phyloP scores from a whole-genome alignment of 2,113 vertebrate species.

The Passer montanus region DNA sequence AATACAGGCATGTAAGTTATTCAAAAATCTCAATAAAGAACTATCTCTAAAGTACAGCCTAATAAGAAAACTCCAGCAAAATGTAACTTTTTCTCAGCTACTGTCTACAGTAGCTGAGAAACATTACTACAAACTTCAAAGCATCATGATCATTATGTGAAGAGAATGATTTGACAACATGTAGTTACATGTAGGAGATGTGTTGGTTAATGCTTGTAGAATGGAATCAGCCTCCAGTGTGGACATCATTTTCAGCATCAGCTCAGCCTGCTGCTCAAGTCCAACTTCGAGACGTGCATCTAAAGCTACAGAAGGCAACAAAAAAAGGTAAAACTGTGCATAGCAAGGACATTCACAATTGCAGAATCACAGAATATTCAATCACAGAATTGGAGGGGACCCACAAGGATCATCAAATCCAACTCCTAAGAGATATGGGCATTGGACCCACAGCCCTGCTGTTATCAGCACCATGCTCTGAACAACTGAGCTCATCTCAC shows the following conservation, averaged over 20 bases:
- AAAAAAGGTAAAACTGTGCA: not conserved
- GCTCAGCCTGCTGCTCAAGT: slow-evolving; percentile 95
- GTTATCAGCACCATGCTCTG: not conserved
- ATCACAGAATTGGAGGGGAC: not conserved
- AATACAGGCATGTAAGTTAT: not conserved
- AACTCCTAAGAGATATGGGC: rapidly evolving
- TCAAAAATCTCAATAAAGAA: not conserved
- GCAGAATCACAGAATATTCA: not conserved
- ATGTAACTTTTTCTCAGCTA: not conserved
- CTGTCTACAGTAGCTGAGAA: not conserved
- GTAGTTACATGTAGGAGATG: slow-evolving; percentile 87
- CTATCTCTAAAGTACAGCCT: not conserved
- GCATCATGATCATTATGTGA: not conserved
- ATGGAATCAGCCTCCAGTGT: slow-evolving; percentile 97
- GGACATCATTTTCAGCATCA: slow-evolving; percentile 99
- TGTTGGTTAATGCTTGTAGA: slow-evolving; percentile 93
- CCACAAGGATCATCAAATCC: not conserved
- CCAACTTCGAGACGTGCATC: slow-evolving; percentile 97
- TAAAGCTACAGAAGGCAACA: slow-evolving; percentile 78
- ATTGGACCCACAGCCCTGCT: not conserved
- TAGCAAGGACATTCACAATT: not conserved
- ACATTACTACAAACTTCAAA: not conserved
- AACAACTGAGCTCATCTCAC: not conserved
- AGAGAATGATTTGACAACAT: not conserved
- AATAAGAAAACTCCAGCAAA: not conserved